Evolutionary conservation across 2,888 invertebrate species (phyloP).

Genomic region (Crepidodera aurea): DNA sequence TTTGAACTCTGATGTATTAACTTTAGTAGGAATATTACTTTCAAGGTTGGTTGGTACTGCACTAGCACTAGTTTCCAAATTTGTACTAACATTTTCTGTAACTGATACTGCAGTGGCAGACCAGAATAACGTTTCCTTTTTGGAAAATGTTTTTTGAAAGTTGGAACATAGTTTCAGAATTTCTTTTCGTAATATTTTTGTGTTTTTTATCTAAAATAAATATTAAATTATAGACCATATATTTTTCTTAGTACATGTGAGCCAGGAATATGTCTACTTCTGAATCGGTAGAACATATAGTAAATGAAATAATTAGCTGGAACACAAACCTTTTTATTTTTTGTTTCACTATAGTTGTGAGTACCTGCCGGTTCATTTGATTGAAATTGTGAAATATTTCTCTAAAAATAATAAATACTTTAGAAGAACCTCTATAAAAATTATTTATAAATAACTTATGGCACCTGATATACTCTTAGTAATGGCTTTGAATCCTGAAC

Average conservation of each 20-base stretch:
- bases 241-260: too few species aligned
- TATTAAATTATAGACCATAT: slow-evolving; percentile 28
- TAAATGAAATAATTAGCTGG: too few species aligned
- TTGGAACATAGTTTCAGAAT: slow-evolving; percentile 38
- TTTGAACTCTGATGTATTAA: slow-evolving; percentile 8
- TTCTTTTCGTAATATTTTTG: slow-evolving; percentile 40
- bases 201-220: slow-evolving; percentile 13
- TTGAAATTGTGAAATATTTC: slow-evolving; percentile 5
- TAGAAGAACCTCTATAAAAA: too few species aligned
- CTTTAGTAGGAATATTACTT: background rate
- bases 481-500: too few species aligned
- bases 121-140: slow-evolving; percentile 22
- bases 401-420: too few species aligned
- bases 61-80: background rate
- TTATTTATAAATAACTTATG: too few species aligned
- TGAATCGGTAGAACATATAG: too few species aligned
- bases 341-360: background rate
- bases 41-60: background rate
- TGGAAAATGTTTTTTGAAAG: slow-evolving; percentile 30
- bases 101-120: slow-evolving; percentile 29
- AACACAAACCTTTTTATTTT: slow-evolving; percentile 4
- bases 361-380: background rate
- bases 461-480: too few species aligned
- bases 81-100: slow-evolving; percentile 11
- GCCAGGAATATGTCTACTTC: too few species aligned